phyloP scores from a whole-genome alignment of 2,797 vertebrate genomes.

The Podarcis siculus region DNA sequence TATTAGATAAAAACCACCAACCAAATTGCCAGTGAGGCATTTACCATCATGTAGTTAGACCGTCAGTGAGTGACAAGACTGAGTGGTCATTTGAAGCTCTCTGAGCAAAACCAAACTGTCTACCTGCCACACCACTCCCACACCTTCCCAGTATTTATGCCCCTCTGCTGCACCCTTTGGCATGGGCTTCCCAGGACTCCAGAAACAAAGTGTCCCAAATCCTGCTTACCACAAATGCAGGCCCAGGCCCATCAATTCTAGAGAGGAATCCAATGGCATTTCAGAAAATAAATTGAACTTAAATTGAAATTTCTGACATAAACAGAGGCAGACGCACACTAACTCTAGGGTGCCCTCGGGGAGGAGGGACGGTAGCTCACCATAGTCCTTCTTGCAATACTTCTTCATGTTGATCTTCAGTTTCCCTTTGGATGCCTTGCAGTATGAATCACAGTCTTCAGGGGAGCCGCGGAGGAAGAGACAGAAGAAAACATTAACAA shows the following conservation, averaged over 20 bases:
- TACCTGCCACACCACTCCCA: neutral
- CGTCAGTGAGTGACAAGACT: neutral
- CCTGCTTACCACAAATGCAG: no score
- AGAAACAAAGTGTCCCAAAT: neutral
- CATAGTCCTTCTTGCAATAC: slow-evolving; percentile 98
- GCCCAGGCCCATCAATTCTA: neutral
- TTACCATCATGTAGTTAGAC: neutral
- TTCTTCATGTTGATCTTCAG: slow-evolving; percentile 99
- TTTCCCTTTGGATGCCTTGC: slow-evolving; percentile 97
- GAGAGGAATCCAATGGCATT: neutral
- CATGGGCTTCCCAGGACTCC: neutral
- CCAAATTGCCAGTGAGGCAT: no score
- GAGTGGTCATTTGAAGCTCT: neutral
- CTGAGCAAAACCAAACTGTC: neutral
- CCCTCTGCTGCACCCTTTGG: neutral
- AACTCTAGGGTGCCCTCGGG: neutral
- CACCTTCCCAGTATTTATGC: neutral
- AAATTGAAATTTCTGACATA: neutral
- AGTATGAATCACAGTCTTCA: slow-evolving; percentile 93
- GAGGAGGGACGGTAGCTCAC: slow-evolving; percentile 81
- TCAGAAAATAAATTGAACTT: neutral
- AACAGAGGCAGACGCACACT: neutral
- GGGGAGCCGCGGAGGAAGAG: slow-evolving; percentile 56
- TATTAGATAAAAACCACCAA: no score
- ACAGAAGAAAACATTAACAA: slow-evolving; percentile 73